Base-by-base conservation (phyloP, 2,797 vertebrate genomes). In the Pipistrellus pipistrellus region DNA sequence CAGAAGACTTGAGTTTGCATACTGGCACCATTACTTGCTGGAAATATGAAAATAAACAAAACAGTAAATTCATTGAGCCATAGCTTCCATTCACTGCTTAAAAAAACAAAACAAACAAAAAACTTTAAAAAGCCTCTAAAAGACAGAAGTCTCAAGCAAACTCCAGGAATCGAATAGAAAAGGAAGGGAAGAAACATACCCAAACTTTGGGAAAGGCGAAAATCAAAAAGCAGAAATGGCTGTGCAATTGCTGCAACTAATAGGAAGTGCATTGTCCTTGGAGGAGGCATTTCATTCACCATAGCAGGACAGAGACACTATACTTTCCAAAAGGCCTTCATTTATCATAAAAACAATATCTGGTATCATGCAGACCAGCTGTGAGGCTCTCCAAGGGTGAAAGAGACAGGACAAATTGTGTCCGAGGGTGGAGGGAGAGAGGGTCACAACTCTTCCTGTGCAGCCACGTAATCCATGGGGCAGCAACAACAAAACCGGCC, bases 291-390 rank as follows among this genome's bases (percentile, higher is more conserved):
- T 95, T 95, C 0, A n/a, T 92, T 97, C 96, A 87, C 90, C 48
- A 72, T 71, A 94, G 88, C 71, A 87, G 71, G 95, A 94, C 69
- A 59, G 88, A 95, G 83, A 95, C 96, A 92, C 85, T 75, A 69
- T 66, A 83, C 86, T 96, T 95, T 93, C 95, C 80, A 59, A 93
- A 96, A 97, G 73, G 64, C 93, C 96, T 97, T 97, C 97, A 96
- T 98, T 98, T 98, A 96, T 98, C 98, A 97, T 97, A 96, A 96
- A 98, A 97, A 97, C 78, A 95, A 91, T 97, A 93, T 88, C 72
- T 59, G 71, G 90, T 97, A 97, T 98, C 97, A 97, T 95, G 96
- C 94, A 97, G 95, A 96, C 95, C 97, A 98, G 97, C 97, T 96
- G 66, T 90, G 96, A 96, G 95, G 95, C 95, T 98, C 96, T 97